A percentile compares a stretch with the other conserved stretches of the same genome.
Conservation (phyloP, 2,888 invertebrate species). For the Liopterus haemorrhoidalis region DNA sequence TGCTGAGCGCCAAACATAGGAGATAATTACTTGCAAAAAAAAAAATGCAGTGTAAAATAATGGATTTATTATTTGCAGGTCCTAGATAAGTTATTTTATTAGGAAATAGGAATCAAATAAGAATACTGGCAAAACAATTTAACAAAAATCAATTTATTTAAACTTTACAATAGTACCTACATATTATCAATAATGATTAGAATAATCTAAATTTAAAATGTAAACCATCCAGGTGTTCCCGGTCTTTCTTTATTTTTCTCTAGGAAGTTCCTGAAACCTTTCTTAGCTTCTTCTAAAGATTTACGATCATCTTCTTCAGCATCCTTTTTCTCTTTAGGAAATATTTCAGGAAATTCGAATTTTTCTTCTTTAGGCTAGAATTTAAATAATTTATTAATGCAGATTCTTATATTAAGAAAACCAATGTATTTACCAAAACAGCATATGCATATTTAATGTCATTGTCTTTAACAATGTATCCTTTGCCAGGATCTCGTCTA, state of each 20-base stretch:
- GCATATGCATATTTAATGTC: conserved; percentile 77
- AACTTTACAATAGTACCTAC: no score
- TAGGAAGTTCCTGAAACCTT: conserved; percentile 54
- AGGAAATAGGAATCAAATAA: no score
- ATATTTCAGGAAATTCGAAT: conserved; percentile 75
- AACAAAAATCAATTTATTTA: no score
- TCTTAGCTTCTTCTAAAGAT: conserved; percentile 57
- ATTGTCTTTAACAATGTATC: conserved; percentile 72
- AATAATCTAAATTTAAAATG: conserved; percentile 54
- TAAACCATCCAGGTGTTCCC: conserved; percentile 75
- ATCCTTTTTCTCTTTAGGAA: conserved; percentile 49
- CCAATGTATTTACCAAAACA: conserved; percentile 57
- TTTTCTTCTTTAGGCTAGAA: conserved; percentile 63
- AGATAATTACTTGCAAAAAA: no score
- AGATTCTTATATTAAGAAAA: conserved; percentile 16
- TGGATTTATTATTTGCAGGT: no score
- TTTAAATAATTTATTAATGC: conserved; percentile 27
- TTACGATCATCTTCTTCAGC: conserved; percentile 57
- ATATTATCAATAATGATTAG: no score
- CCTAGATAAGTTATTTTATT: no score
- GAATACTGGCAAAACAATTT: no score
- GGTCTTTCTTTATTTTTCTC: conserved; percentile 61
- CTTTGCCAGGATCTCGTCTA: conserved; percentile 53
- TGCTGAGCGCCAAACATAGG: no score
- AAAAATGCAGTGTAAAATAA: no score